Evolutionary conservation across 2,113 vertebrate species (phyloP), one percentile per base, ranked within the genome.

Genomic region (Mastomys coucha): DNA sequence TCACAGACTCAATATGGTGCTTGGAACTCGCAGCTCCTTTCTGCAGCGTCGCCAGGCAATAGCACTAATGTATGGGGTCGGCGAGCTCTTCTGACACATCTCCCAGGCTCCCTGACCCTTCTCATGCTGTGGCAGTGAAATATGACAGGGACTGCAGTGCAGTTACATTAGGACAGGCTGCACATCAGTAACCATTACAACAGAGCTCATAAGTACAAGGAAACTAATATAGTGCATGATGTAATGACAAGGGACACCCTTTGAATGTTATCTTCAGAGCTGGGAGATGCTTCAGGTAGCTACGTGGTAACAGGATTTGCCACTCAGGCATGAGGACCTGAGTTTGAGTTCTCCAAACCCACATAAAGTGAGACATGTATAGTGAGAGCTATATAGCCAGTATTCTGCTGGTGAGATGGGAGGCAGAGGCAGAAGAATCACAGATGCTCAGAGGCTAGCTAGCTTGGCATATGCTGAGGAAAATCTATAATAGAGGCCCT

Each of bases 21-120:
- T 97, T 96, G 95, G 96, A 98, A 98, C 98, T 94, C 98, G 97
- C 95, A 98, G 97, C 98, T 98, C 96, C 97, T 98, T 98, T 98
- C 96, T 96, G 96, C 87, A 88, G 94, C 93, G 31, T 0, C 0
- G 88, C 81, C 89, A 78, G 33, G 97, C 81, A 91, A 86, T 53
- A 86, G 56, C 28, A 95, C 94, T 98, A 98, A 98, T 56, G 24
- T 97, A 98, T 95, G 98, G 98, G 97, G 88, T 96, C 85, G 96
- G 96, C 97, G 97, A 98, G 97, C 96, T 97, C 98, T 98, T 97
- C 96, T 98, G 98, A 98, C 98, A 98, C 36, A 28, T 98, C 96
- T 97, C 98, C 98, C 95, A 97, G 96, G 93, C 95, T 97, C 96
- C 96, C 97, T 97, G 96, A 95, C 91, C 76, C 89, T 93, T 98